These are phyloP conservation scores for Passerina amoena DNA, from an alignment of 2,113 vertebrate species.

Conservation along the genomic window DNA sequence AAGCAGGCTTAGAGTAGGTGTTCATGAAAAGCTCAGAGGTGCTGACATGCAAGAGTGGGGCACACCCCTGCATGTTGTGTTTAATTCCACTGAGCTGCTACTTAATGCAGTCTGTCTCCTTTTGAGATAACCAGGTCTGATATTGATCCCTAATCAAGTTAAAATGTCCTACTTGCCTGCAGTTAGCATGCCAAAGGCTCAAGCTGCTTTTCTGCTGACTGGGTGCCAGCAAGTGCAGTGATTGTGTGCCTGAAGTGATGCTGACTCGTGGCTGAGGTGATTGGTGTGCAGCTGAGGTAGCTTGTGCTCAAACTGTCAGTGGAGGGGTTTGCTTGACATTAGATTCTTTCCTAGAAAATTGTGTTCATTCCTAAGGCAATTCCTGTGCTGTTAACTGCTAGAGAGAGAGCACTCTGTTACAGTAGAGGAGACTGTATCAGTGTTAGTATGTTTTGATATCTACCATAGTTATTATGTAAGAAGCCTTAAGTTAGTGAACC, in stretches of 20 bases:
- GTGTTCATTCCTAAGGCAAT: not conserved
- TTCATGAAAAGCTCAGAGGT: not conserved
- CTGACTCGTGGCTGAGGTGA: not conserved
- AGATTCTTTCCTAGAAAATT: not conserved
- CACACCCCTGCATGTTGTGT: not conserved
- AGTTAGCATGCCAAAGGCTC: not conserved
- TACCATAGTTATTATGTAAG: not conserved
- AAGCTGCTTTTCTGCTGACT: not conserved
- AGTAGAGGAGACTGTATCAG: not conserved
- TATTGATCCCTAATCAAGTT: not conserved
- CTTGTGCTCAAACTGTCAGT: accelerated
- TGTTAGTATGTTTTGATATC: not conserved
- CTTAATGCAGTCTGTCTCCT: not conserved
- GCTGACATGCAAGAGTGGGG: not conserved
- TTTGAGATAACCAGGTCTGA: not conserved
- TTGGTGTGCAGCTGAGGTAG: not conserved
- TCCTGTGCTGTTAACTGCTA: not conserved
- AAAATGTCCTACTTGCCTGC: accelerated
- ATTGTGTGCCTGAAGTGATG: not conserved
- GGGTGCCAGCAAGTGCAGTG: not conserved
- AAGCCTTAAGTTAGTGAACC: not conserved
- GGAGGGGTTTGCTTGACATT: not conserved
- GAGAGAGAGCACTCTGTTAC: not conserved
- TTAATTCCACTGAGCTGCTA: not conserved
- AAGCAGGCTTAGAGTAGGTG: not conserved